Evolutionary conservation across 2,888 invertebrate genomes (phyloP).

Genomic region (Leptopilina myrica): DNA sequence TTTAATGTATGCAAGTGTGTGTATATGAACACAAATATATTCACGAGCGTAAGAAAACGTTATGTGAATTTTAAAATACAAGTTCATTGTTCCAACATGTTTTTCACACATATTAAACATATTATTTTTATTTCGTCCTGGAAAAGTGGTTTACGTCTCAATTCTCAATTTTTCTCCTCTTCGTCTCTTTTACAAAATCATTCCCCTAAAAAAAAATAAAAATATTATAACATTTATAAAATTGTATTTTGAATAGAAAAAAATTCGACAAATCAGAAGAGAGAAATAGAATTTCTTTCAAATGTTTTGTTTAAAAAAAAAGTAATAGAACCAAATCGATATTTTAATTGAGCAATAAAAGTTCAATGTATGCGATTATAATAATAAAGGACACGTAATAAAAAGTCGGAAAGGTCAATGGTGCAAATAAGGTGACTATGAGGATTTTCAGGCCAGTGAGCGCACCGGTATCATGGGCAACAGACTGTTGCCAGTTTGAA

Average conservation of each 20-base stretch:
- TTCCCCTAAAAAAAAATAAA: background rate
- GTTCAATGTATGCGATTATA: background rate
- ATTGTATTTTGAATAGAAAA: too few species aligned
- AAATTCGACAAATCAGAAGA: too few species aligned
- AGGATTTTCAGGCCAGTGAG: constrained; percentile 70
- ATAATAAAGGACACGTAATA: background rate
- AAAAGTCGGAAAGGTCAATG: constrained; percentile 27
- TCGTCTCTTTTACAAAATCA: background rate
- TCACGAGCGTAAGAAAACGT: constrained; percentile 8
- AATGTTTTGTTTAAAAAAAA: too few species aligned
- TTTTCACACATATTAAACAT: background rate
- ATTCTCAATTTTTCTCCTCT: background rate
- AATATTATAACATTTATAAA: too few species aligned
- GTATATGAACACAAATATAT: background rate
- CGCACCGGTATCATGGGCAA: constrained; percentile 37
- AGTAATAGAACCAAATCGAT: background rate
- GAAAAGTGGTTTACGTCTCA: background rate
- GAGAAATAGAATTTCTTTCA: too few species aligned
- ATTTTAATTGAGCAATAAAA: background rate
- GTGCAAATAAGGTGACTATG: constrained; percentile 41
- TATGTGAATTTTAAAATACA: constrained; percentile 9
- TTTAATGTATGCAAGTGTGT: background rate
- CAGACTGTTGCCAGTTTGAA: constrained; percentile 4
- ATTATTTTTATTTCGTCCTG: background rate
- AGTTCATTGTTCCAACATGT: constrained; percentile 32